Evolutionary conservation across 53 echinoderm and acorn worm species (phyloP).

Genomic region (Paracentrotus lividus): DNA sequence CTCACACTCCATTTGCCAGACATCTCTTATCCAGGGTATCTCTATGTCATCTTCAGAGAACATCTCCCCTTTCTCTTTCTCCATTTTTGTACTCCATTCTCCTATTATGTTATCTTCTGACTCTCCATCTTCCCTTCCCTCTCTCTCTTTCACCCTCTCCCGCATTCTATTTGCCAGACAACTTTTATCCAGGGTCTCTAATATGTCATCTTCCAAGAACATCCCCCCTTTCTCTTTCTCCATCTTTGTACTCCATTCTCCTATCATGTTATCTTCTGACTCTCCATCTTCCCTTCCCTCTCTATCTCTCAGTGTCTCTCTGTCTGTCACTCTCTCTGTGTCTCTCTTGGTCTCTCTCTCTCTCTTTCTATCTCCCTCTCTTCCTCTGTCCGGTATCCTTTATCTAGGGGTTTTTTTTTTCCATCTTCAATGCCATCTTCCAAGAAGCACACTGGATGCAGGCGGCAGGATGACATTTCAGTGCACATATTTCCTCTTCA

Average conservation of each 20-base stretch:
- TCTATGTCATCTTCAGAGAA: background rate
- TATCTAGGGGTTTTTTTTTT: background rate
- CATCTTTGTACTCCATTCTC: too few relatives aligned
- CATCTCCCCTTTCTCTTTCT: background rate
- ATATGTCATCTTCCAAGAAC: background rate
- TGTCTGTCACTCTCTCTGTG: background rate
- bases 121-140: background rate
- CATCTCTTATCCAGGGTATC: too few relatives aligned
- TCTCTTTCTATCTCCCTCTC: background rate
- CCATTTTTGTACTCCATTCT: too few relatives aligned
- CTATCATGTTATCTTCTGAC: too few relatives aligned
- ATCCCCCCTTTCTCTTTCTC: background rate
- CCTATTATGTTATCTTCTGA: too few relatives aligned
- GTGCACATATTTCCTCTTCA: constrained; percentile 31
- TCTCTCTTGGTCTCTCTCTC: too few relatives aligned
- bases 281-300: background rate
- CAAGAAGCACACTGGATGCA: constrained; percentile 16
- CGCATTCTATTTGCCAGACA: too few relatives aligned
- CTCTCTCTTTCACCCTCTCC: background rate
- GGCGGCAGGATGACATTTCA: constrained; percentile 32
- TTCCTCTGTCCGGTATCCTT: background rate
- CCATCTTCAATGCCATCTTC: constrained; percentile 21
- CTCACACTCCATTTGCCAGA: background rate
- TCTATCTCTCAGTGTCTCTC: background rate
- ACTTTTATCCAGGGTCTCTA: too few relatives aligned